Evolutionary conservation across 2,888 invertebrate species (phyloP).

Genomic region (Sinohyriopsis cumingii): DNA sequence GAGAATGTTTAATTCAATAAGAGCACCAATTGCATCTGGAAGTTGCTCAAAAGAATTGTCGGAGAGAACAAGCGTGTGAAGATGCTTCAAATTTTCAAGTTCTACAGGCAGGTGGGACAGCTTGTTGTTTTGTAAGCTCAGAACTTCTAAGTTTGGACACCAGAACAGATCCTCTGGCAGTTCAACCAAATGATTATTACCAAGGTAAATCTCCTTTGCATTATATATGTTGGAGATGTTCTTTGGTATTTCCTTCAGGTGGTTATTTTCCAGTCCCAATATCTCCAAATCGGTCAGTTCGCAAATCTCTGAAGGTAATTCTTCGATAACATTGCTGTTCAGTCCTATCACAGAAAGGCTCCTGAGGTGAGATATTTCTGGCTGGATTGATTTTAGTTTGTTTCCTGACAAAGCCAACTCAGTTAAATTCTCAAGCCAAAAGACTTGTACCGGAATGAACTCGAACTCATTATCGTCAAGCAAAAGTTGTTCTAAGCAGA

Average conservation of each 20-base stretch:
- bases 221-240: constrained; percentile 58
- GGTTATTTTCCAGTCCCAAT: constrained; percentile 62
- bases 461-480: constrained; percentile 67
- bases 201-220: constrained; percentile 64
- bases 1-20: constrained; percentile 51
- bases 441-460: constrained; percentile 66
- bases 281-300: constrained; percentile 50
- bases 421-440: constrained; percentile 56
- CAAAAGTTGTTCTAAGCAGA: constrained; percentile 55
- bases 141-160: constrained; percentile 56
- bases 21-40: constrained; percentile 54
- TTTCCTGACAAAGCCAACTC: constrained; percentile 67
- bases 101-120: constrained; percentile 63
- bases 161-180: constrained; percentile 65
- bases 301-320: constrained; percentile 58
- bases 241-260: constrained; percentile 51
- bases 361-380: constrained; percentile 53
- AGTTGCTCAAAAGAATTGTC: constrained; percentile 54
- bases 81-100: constrained; percentile 56
- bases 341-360: constrained; percentile 59
- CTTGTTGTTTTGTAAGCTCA: constrained; percentile 61
- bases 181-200: constrained; percentile 54
- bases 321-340: constrained; percentile 60
- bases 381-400: constrained; percentile 51
- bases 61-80: constrained; percentile 58